Percentiles rank a stretch among this genome's conserved stretches.
phyloP scores from a whole-genome alignment of 2,113 vertebrate species.

The Gavialis gangeticus region DNA sequence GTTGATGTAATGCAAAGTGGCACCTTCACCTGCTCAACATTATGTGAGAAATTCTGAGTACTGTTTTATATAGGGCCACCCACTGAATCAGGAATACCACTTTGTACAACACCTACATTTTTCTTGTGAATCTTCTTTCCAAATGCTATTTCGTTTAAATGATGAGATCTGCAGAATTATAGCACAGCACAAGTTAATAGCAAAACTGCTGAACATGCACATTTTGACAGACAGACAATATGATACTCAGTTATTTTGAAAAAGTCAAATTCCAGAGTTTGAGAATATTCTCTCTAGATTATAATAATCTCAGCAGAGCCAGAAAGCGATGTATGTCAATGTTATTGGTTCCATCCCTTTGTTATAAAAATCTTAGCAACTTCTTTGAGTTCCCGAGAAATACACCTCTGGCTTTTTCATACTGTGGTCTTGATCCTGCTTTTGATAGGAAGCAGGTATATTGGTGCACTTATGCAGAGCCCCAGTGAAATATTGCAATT shows the following conservation, averaged over 20 bases:
- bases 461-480: background rate
- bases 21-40: background rate
- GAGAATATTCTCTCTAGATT: background rate
- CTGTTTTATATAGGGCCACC: background rate
- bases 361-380: background rate
- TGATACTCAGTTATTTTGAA: background rate
- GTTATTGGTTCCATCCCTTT: background rate
- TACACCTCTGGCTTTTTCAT: background rate
- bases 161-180: background rate
- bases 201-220: fast-evolving
- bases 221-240: background rate
- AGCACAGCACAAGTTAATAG: background rate
- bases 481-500: background rate
- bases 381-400: background rate
- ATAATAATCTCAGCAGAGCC: background rate
- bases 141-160: background rate
- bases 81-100: background rate
- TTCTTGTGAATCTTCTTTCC: background rate
- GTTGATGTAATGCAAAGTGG: background rate
- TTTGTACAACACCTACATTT: background rate
- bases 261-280: background rate
- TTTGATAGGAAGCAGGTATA: background rate
- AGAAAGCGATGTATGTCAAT: background rate
- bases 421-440: background rate
- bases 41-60: background rate